Percentiles rank a stretch among this genome's conserved stretches.
Conservation (phyloP, 2,888 invertebrate genomes). For the Macroteleia sp. region DNA sequence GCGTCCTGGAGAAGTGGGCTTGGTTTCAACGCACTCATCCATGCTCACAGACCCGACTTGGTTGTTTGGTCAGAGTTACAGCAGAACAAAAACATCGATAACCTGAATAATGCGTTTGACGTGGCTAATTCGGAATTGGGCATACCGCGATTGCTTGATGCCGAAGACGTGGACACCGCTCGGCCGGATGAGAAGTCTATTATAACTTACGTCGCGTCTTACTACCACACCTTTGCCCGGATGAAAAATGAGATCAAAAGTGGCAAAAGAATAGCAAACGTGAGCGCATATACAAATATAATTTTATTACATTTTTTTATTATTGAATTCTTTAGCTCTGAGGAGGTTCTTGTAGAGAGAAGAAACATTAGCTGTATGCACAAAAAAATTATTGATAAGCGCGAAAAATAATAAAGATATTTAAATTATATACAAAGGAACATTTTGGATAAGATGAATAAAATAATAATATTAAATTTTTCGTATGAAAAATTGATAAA, state of each 20-base stretch:
- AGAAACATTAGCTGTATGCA: too few species aligned
- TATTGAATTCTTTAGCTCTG: too few species aligned
- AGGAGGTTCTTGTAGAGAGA: too few species aligned
- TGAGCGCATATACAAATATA: slow-evolving; percentile 83
- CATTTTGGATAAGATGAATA: too few species aligned
- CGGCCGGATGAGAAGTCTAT: slow-evolving; percentile 99
- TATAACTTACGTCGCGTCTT: slow-evolving; percentile 99
- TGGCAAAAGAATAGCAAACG: slow-evolving; percentile 98
- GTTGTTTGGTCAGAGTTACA: slow-evolving; percentile 94
- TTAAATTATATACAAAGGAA: too few species aligned
- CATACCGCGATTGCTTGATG: slow-evolving; percentile 96
- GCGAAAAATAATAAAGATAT: too few species aligned
- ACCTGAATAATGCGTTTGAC: slow-evolving; percentile 98
- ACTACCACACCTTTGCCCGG: slow-evolving; percentile 99
- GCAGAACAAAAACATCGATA: slow-evolving; percentile 94
- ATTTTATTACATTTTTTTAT: too few species aligned
- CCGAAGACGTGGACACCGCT: slow-evolving; percentile 97
- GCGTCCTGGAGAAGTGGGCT: slow-evolving; percentile 98
- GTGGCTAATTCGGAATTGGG: slow-evolving; percentile 96
- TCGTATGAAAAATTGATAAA: too few species aligned
- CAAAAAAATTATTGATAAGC: too few species aligned
- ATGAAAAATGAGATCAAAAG: slow-evolving; percentile 99
- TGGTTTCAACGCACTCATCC: slow-evolving; percentile 99
- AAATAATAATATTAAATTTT: too few species aligned
- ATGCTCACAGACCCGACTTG: slow-evolving; percentile 97